Conservation (phyloP, 2,113 vertebrate species). For the Entosphenus tridentatus region DNA sequence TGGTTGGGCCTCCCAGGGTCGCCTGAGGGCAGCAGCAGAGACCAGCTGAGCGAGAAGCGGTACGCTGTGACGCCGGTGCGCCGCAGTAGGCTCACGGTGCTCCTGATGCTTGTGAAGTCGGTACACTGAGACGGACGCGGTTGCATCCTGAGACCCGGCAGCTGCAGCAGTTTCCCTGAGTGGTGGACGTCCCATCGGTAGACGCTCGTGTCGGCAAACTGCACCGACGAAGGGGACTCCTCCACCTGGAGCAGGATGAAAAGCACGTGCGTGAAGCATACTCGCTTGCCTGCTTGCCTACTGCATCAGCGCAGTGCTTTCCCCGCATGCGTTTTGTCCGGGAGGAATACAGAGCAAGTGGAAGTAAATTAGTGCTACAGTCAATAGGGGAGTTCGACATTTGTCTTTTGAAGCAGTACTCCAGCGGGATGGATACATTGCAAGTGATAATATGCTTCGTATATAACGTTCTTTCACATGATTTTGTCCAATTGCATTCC, state of each 20-base stretch:
- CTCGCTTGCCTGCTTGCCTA: no score
- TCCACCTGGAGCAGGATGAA: slow-evolving; percentile 33
- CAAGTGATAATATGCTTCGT: no score
- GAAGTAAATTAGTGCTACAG: no score
- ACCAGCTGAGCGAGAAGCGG: slow-evolving; percentile 74
- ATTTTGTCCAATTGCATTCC: no score
- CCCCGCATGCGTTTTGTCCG: no score
- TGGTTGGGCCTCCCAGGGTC: slow-evolving; percentile 29
- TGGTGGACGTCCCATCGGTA: slow-evolving; percentile 76
- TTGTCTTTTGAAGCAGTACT: no score
- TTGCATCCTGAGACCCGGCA: slow-evolving; percentile 39
- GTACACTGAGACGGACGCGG: slow-evolving; percentile 52
- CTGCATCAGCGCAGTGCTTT: no score
- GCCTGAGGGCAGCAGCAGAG: slow-evolving; percentile 48
- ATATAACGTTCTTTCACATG: no score
- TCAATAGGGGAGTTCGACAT: no score
- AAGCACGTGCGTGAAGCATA: not conserved
- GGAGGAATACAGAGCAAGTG: no score
- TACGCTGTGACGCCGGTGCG: slow-evolving; percentile 49
- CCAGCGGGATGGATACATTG: no score
- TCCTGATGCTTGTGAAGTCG: slow-evolving; percentile 50
- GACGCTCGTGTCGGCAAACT: slow-evolving; percentile 53
- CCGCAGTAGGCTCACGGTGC: slow-evolving; percentile 36
- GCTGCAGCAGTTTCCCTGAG: slow-evolving; percentile 32
- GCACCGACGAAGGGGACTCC: slow-evolving; percentile 42